These are phyloP conservation scores for Cavia porcellus DNA, from an alignment of 2,113 vertebrate genomes.

Conservation along the genomic window DNA sequence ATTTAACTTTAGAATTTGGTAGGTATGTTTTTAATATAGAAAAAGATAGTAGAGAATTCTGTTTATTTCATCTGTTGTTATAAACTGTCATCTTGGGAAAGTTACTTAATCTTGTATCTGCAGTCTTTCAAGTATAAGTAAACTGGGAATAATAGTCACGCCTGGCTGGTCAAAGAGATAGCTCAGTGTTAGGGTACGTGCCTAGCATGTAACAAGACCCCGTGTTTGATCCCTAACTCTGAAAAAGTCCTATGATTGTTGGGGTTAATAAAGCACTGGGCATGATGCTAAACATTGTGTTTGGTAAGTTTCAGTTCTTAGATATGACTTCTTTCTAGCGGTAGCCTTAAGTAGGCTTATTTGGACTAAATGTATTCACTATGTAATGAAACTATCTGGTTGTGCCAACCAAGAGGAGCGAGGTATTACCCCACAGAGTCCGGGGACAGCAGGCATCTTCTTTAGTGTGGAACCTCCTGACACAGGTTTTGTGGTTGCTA, in stretches of 20 bases:
- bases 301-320: not conserved
- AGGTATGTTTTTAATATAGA: not conserved
- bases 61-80: not conserved
- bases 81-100: not conserved
- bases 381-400: not conserved
- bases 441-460: too few relatives aligned
- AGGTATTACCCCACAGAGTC: not conserved
- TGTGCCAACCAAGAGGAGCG: not conserved
- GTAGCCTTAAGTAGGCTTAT: not conserved
- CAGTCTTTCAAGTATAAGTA: slow-evolving; percentile 15
- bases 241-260: not conserved
- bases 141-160: not conserved
- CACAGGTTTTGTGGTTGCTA: not conserved
- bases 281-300: not conserved
- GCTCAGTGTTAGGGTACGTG: not conserved
- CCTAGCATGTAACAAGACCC: not conserved
- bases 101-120: not conserved
- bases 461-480: not conserved
- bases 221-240: not conserved
- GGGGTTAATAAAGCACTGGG: not conserved
- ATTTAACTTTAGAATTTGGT: not conserved
- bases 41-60: not conserved
- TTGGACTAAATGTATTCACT: not conserved
- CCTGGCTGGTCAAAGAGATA: too few relatives aligned
- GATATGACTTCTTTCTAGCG: not conserved